Evolutionary conservation across 2,797 vertebrate species (phyloP).

Genomic region (Megaceryle alcyon): DNA sequence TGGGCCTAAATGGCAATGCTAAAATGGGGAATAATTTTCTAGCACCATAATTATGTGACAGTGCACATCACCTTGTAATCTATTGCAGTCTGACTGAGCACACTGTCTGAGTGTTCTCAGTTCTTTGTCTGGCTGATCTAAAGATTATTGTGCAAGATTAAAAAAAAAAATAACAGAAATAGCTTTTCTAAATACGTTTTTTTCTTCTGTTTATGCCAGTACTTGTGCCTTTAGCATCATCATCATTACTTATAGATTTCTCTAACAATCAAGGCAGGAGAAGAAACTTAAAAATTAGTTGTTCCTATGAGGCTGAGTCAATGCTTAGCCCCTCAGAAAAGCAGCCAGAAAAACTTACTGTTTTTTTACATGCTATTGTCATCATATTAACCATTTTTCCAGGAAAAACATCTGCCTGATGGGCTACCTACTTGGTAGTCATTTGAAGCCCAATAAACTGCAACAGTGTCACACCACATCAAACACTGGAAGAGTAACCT

Average conservation of each 20-base stretch:
- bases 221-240: neutral
- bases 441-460: neutral
- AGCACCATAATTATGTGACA: neutral
- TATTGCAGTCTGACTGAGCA: neutral
- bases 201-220: neutral
- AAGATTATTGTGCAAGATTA: neutral
- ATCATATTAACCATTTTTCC: neutral
- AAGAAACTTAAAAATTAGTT: neutral
- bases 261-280: neutral
- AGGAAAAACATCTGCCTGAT: neutral
- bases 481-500: neutral
- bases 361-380: neutral
- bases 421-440: neutral
- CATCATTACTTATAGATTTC: neutral
- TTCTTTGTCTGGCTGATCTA: neutral
- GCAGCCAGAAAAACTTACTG: neutral
- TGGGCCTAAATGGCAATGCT: neutral
- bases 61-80: neutral
- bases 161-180: slow-evolving; percentile 21
- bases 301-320: neutral
- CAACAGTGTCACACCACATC: neutral
- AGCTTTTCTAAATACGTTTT: neutral
- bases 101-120: neutral
- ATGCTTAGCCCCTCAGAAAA: neutral
- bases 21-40: neutral